These are phyloP conservation scores for Mamestra brassicae DNA, from an alignment of 2,888 invertebrate species.

Conservation along the genomic window DNA sequence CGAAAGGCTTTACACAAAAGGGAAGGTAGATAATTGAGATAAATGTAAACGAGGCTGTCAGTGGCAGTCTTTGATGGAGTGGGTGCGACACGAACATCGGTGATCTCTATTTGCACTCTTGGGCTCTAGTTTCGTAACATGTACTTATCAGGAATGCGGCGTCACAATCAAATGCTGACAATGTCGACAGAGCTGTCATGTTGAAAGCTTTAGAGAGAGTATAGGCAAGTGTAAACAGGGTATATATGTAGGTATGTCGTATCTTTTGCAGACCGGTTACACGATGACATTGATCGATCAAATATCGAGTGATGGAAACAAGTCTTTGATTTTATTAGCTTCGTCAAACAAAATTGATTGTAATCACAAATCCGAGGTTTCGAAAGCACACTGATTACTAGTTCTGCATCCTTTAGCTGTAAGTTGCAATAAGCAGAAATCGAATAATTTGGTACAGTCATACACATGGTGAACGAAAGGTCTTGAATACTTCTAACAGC, in stretches of 20 bases:
- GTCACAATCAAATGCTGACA: constrained; percentile 65
- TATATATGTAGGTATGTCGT: constrained; percentile 14
- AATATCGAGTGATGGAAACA: constrained; percentile 25
- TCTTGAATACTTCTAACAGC: background rate
- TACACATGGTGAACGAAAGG: no score
- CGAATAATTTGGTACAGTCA: no score
- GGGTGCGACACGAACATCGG: constrained; percentile 72
- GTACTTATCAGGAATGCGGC: constrained; percentile 65
- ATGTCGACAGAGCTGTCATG: constrained; percentile 54
- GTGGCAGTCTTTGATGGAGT: constrained; percentile 71
- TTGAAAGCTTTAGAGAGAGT: constrained; percentile 68
- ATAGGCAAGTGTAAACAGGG: constrained; percentile 41
- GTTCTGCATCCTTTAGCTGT: background rate
- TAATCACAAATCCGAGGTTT: constrained; percentile 38
- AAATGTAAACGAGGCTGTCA: constrained; percentile 69
- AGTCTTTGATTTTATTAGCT: constrained; percentile 53
- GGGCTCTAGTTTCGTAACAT: constrained; percentile 73
- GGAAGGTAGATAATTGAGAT: constrained; percentile 64
- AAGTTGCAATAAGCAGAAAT: background rate
- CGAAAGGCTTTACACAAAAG: constrained; percentile 57
- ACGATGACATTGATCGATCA: constrained; percentile 49
- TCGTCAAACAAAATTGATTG: constrained; percentile 44
- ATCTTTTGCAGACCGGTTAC: constrained; percentile 43
- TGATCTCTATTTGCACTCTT: constrained; percentile 66
- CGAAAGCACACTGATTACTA: constrained; percentile 25